These are phyloP conservation scores for Drosophila quadrilineata DNA, from an alignment of 1,140 invertebrate species.

Conservation along the genomic window DNA sequence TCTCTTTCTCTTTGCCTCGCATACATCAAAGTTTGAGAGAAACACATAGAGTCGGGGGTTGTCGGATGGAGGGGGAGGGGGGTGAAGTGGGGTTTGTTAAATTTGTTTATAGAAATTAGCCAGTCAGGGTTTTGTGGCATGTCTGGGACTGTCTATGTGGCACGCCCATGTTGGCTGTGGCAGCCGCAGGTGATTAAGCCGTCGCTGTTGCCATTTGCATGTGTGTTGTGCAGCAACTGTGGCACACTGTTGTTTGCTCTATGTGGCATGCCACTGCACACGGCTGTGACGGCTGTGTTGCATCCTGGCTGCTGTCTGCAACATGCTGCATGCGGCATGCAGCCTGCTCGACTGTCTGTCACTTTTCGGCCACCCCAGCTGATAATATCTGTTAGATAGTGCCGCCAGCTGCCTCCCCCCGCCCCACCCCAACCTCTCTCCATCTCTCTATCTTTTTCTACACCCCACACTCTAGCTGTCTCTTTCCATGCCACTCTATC, in stretches of 20 bases:
- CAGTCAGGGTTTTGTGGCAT: conserved; percentile 43
- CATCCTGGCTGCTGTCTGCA: too few relatives aligned
- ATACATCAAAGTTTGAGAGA: conserved; percentile 42
- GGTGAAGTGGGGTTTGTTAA: conserved; percentile 39
- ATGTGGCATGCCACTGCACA: conserved; percentile 3
- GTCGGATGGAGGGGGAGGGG: too few relatives aligned
- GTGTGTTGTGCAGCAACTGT: conserved; percentile 44
- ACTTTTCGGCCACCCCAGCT: conserved; percentile 42
- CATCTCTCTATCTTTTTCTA: too few relatives aligned
- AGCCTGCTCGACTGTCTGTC: conserved; percentile 66
- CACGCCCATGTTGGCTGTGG: conserved; percentile 39
- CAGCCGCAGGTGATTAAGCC: conserved; percentile 72
- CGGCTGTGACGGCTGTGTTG: conserved; percentile 12
- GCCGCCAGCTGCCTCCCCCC: too few relatives aligned
- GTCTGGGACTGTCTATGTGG: too few relatives aligned
- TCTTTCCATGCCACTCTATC: too few relatives aligned
- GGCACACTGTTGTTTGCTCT: conserved; percentile 20
- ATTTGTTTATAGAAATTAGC: conserved; percentile 75
- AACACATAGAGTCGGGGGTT: too few relatives aligned
- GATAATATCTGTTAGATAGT: conserved; percentile 56
- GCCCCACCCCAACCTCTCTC: too few relatives aligned
- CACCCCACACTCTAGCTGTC: too few relatives aligned
- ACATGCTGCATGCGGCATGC: too few relatives aligned
- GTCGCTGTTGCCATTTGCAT: conserved; percentile 42
- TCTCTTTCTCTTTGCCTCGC: conserved; percentile 20